Base-by-base conservation (phyloP, 64 coral and sea anemone species). In the Actinia equina region DNA sequence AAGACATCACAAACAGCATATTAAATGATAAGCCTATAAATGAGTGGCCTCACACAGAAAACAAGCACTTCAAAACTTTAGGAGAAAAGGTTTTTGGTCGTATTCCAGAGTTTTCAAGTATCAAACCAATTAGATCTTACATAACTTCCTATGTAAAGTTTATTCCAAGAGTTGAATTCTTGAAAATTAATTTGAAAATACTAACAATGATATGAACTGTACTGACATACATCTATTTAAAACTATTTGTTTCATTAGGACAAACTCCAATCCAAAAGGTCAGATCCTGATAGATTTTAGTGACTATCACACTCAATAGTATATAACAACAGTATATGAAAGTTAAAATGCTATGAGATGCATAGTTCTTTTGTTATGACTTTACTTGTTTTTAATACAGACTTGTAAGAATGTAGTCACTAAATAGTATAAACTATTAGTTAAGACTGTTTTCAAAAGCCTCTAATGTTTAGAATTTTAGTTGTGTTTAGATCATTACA, bases 21-120 rank as follows among this genome's bases (percentile, higher is more conserved):
- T 37, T 37, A 37, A 37, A 37, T 37, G 30, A 37, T 37, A 37
- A 37, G 30, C 30, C 30, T 37, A 37, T 37, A 37, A 37, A 37
- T 37, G 30, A 37, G 30, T 37, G 30, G 30, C 30, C 30, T 37
- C 56, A 89, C 59, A 7, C 56, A 26, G 87, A 89, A 80, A 69
- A 86, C 82, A 92, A 92, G 49, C 67, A 92, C 78, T 77, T 84
- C 78, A 83, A 92, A 76, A 70, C 41, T 62, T 82, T 92, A 44
- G 86, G 80, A 81, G 69, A 88, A 84, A 71, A 19, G 18, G n/a
- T 91, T 83, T 77, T 59, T 79, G 43, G 89, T 44, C 20, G 46
- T 51, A 80, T 91, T 86, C 84, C 83, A 79, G 83, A 86, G 53
- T 91, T 91, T 91, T 17, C 83, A 79, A 60, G 22, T 79, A 80